Evolutionary conservation across 2,888 invertebrate genomes (phyloP).

Genomic region (Thysanoteuthis rhombus): DNA sequence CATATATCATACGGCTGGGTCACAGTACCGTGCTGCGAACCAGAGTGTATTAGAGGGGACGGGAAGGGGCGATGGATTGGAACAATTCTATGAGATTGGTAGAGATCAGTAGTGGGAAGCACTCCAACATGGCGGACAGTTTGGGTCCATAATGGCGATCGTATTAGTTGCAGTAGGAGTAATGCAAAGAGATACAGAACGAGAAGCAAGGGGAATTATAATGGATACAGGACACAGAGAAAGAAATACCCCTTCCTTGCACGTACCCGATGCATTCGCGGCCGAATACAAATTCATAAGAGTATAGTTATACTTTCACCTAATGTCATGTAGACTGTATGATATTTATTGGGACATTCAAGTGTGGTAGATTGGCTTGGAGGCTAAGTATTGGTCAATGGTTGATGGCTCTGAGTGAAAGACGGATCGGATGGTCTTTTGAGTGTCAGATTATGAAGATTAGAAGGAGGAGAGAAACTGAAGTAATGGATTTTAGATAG

Average conservation of each 20-base stretch:
- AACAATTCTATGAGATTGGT: background rate
- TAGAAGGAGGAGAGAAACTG: background rate
- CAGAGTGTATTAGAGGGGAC: background rate
- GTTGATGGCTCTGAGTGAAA: background rate
- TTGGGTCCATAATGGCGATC: background rate
- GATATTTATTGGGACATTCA: background rate
- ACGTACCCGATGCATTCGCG: no score
- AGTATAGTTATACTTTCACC: background rate
- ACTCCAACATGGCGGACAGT: background rate
- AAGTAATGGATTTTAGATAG: background rate
- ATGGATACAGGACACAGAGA: background rate
- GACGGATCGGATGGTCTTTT: background rate
- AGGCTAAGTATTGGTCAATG: background rate
- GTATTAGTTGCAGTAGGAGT: background rate
- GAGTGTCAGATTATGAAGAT: background rate
- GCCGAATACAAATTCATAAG: background rate
- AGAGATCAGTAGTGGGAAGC: background rate
- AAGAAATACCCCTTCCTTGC: no score
- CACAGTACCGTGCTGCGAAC: background rate
- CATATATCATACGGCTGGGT: background rate
- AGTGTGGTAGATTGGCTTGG: background rate
- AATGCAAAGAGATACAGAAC: background rate
- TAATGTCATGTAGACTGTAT: background rate
- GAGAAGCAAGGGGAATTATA: background rate
- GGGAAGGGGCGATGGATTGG: background rate